Base-by-base conservation (phyloP, 2,888 invertebrate species). In the Candidula unifasciata region DNA sequence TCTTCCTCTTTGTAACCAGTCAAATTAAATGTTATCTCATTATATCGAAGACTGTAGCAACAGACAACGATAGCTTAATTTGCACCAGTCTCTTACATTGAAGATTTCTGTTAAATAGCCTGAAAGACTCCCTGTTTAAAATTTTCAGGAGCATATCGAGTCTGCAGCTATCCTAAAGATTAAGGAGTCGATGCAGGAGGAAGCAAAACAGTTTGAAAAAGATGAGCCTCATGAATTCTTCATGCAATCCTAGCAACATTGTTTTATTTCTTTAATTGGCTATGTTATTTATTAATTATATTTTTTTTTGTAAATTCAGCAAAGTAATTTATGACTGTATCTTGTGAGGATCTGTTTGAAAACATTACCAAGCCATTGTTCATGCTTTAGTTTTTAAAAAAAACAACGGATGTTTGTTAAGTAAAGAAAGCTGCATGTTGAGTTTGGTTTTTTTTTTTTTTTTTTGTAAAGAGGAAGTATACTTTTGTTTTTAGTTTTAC, bases 181-280 rank as follows among this genome's bases (percentile, higher is more conserved):
- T 95, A 99, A 99, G 96, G 99, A 99, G 95, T 98, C 98, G 96
- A 99, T 99, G 98, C 98, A 99, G 95, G 99, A 99, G 95, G 99
- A 99, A 95, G 99, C 99, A 94, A 99, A 98, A 96, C 96, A 98
- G 95, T 94, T 94, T 89, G 93, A 94, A 91, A 94, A 93, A 90
- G 91, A 92, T 86, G 89, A 90, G 90, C 86, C 89, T 90, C 80
- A 79, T 83, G 91, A 91, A 86, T 91, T 89, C 90, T 92, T 89
- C 89, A 90, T 92, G 90, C 91, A 90, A 91, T 92, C 85, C 69
- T 85, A 85, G 85, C 89, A 90, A 88, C 83, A 64, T 83, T 79
- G 77, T 84, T 84, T 74, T 30, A 54, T 74, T 74, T 74, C 52
- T 16, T 74, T 54, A 74, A 54, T 54, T 74, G 33, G 6, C 79